phyloP scores from a whole-genome alignment of 2,113 vertebrate species.

The Malurus melanocephalus region DNA sequence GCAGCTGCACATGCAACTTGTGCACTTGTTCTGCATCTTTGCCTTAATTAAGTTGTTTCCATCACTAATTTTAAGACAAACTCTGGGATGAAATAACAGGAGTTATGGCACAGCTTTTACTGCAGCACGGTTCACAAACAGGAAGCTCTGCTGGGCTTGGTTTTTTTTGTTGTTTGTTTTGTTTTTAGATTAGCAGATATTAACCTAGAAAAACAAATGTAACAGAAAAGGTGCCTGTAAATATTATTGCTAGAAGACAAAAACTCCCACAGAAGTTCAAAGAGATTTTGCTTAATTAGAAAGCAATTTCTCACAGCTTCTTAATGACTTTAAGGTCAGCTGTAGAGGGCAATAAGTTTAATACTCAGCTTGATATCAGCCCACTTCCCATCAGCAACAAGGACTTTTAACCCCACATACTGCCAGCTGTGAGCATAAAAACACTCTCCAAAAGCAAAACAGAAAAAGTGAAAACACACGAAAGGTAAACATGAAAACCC shows the following conservation, averaged over 20 bases:
- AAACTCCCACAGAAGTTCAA: not conserved
- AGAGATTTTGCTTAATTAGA: not conserved
- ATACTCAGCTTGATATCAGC: not conserved
- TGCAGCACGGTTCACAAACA: not conserved
- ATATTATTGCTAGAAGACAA: not conserved
- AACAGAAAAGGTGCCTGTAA: not conserved
- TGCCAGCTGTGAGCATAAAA: not conserved
- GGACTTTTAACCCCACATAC: not conserved
- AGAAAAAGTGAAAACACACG: not conserved
- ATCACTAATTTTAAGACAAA: not conserved
- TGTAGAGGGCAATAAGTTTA: not conserved
- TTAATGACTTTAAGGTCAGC: not conserved
- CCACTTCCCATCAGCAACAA: not conserved
- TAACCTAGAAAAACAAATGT: not conserved
- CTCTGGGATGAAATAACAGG: not conserved
- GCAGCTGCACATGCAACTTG: not conserved
- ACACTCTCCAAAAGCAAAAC: not conserved
- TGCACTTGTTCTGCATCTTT: not conserved
- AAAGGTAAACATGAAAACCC: not conserved
- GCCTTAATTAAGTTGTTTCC: not conserved
- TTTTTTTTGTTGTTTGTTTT: not conserved
- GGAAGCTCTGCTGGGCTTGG: not conserved
- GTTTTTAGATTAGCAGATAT: not conserved
- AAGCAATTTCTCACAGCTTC: not conserved
- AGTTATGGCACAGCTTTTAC: not conserved